Conservation (phyloP, 2,797 vertebrate genomes). For the Lophius americanus region DNA sequence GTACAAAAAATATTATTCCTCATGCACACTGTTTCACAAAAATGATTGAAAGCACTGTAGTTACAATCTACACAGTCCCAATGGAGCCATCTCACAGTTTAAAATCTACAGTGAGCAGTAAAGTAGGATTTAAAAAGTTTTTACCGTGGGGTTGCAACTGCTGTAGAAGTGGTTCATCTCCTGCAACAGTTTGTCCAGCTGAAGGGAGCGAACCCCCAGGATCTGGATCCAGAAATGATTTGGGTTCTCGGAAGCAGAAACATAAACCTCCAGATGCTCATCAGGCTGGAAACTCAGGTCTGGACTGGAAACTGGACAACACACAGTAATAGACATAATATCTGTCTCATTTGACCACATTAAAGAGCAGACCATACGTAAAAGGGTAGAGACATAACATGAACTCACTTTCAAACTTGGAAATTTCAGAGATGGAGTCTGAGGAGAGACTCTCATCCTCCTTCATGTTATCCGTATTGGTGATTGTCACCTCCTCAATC, state of each 20-base stretch:
- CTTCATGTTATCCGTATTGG: conserved; percentile 1
- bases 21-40: too few species aligned
- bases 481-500: conserved; percentile 21
- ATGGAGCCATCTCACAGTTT: too few species aligned
- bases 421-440: conserved; percentile 67
- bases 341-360: not conserved
- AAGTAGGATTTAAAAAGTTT: not conserved
- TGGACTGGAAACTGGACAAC: conserved; percentile 86
- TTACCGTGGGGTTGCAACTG: conserved; percentile 66
- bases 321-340: not conserved
- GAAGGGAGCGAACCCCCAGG: conserved; percentile 86
- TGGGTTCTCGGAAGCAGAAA: conserved; percentile 89
- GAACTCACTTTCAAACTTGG: conserved; percentile 88
- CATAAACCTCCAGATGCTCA: conserved; percentile 90
- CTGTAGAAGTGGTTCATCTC: conserved; percentile 90
- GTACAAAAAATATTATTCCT: too few species aligned
- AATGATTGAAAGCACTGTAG: too few species aligned
- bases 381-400: not conserved
- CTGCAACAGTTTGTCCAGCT: conserved; percentile 87
- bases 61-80: too few species aligned
- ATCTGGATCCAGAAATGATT: conserved; percentile 96
- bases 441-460: conserved; percentile 61
- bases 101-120: too few species aligned
- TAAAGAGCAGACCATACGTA: not conserved
- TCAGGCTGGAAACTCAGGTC: conserved; percentile 90